A percentile compares a stretch with the other conserved stretches of the same genome.
These are phyloP conservation scores for Cryptomyrus ogoouensis DNA, from an alignment of 2,113 vertebrate genomes.

Conservation along the genomic window DNA sequence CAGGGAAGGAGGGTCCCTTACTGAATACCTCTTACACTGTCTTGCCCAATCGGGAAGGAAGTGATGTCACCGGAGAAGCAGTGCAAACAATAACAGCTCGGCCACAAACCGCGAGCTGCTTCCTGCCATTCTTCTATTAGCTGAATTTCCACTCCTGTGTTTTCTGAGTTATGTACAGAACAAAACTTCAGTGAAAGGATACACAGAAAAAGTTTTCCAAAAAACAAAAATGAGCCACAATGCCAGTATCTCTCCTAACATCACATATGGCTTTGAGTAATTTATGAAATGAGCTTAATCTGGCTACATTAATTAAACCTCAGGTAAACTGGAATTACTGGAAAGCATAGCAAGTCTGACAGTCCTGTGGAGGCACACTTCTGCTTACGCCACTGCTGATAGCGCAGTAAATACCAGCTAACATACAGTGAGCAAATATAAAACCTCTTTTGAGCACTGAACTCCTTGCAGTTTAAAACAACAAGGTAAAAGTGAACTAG, in stretches of 20 bases:
- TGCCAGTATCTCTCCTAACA: neutral
- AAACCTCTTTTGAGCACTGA: neutral
- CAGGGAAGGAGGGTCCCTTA: neutral
- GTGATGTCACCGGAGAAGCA: constrained; percentile 34
- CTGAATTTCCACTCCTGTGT: neutral
- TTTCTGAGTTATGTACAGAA: neutral
- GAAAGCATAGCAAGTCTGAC: neutral
- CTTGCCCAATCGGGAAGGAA: constrained; percentile 40
- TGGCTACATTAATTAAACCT: neutral
- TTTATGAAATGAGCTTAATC: neutral
- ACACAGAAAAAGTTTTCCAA: neutral
- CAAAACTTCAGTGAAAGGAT: neutral
- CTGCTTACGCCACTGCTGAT: neutral
- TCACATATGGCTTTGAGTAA: neutral
- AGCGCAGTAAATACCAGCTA: neutral
- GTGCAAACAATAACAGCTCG: constrained; percentile 36
- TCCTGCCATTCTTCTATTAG: constrained; percentile 43
- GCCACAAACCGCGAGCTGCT: constrained; percentile 39
- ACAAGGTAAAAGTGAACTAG: neutral
- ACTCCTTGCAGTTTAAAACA: neutral
- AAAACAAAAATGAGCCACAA: neutral
- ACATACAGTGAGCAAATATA: neutral
- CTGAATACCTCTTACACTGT: neutral
- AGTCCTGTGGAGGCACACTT: neutral
- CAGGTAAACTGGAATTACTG: neutral